Evolutionary conservation across 2,113 vertebrate species (phyloP).

Genomic region (Nothocercus nigrocapillus): DNA sequence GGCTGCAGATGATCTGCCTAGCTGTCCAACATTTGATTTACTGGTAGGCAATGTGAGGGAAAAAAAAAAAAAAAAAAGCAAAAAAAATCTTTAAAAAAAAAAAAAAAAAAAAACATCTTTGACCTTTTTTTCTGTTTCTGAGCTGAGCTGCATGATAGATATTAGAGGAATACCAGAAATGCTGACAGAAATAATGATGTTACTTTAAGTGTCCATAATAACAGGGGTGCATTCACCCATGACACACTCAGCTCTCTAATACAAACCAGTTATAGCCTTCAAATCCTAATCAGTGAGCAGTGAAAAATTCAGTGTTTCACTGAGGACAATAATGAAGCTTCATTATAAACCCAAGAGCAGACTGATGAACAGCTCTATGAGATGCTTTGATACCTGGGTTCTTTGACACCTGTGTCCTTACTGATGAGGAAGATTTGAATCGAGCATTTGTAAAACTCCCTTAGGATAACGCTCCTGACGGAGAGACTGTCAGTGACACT

Average conservation of each 20-base stretch:
- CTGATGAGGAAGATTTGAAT: not conserved
- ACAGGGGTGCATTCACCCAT: fast-evolving
- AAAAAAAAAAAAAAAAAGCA: not conserved
- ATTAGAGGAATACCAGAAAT: not conserved
- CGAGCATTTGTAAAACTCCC: not conserved
- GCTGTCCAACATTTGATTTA: not conserved
- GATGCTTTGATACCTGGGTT: not conserved
- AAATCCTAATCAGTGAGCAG: not conserved
- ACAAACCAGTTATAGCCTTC: not conserved
- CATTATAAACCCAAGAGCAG: fast-evolving
- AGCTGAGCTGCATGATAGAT: not conserved
- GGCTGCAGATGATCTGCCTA: not conserved
- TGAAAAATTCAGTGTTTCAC: not conserved
- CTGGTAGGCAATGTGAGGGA: fast-evolving
- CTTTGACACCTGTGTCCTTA: not conserved
- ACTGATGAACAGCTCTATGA: not conserved
- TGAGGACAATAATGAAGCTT: fast-evolving
- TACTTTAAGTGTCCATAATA: not conserved
- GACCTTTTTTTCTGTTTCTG: not conserved
- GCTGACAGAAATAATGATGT: not conserved
- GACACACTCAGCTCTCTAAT: not conserved
- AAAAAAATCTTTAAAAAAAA: not conserved
- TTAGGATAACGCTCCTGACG: not conserved
- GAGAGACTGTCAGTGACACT: fast-evolving
- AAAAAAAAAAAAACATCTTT: not conserved